Base-by-base conservation (phyloP, 1,140 invertebrate genomes). In the Propsilocerus akamusi region DNA sequence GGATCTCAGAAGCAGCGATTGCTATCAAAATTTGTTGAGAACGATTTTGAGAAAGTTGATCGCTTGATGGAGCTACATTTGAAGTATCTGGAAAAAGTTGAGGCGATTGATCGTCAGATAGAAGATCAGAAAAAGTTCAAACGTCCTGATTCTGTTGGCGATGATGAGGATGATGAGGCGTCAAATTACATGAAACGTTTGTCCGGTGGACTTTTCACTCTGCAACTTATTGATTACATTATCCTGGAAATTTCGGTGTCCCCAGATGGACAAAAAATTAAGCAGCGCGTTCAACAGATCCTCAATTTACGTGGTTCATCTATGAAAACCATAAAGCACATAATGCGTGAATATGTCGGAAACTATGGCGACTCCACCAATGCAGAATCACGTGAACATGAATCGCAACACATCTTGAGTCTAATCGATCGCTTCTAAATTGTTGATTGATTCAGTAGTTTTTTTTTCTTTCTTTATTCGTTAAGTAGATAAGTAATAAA, bases 21-120 rank as follows among this genome's bases (percentile, higher is more conserved):
- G 25, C 63, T 99, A 7, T 83, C 82, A 55, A 99, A 99, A 73
- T 99, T 99, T 65, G 87, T 83, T 1, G 97, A 99, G 72, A 97
- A 97, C 64, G 93, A 99, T 69, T 86, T 92, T 58, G 97, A 99
- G 69, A 99, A 99, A 73, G 89, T 98, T 0, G 96, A 99, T 62
- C 68, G 96, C 56, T 69, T 98, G 12, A 72, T 98, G 62, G 96
- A 99, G 66, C 70, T 99, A 37, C 94, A 98, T 71, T 94, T 98
- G 57, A 97, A 97, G 65, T 99, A 98, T 69, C 74, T 93, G 56
- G 88, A 94, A 58, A 94, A 92, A 71, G 87, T 97, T 1, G 82
- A 93, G 57, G 71, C 76, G 47, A 77, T 86, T n/a, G 92, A 97
- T 68, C 77, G 78, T 41, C 72, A 77, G 55, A 80, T 87, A 55